Base-by-base conservation (phyloP, 2,797 vertebrate genomes). In the Pseudopleuronectes americanus region DNA sequence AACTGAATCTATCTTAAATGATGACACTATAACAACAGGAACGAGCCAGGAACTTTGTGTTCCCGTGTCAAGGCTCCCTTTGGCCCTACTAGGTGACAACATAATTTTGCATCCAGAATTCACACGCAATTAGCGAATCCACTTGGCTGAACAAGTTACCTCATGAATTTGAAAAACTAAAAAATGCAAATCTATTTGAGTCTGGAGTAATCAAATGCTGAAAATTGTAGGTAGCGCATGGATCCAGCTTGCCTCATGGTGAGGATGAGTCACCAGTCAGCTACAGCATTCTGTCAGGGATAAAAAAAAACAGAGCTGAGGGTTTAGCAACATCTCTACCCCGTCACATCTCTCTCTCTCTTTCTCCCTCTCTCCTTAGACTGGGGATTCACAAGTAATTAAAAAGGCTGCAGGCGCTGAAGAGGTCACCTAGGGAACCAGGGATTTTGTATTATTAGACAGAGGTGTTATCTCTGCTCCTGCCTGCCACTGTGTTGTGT, bases 301-400 rank as follows among this genome's bases (percentile, higher is more conserved):
- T 14, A 48, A 31, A 55, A 38, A 38, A 26, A 55, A 38, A 78
- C n/a, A 26, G 62, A 70, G 48, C 51, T 78, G 74, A 77, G 57
- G 81, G 55, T 83, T 79, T 71, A 79, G 66, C 74, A 81, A 76
- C 81, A 81, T 83, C 79, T 84, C 72, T 45, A 68, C 81, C 65
- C 66, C 38, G 6, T 68, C 71, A 73, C 67, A 54, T 28, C 58
- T 51, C 66, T 58, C 67, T 58, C 67, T 28, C 45, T 47, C 54
- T 19, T 47, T 53, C 61, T 60, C 58, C 68, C 56, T 53, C 38
- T 64, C 67, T 43, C 73, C 6, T 22, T 38, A 49, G 71, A 84
- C 73, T 49, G 57, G 69, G 69, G 83, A 86, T 75, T 76, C 84
- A 80, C 71, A 78, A 87, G 80, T 85, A 90, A 91, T 92, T 88